Evolutionary conservation across 2,888 invertebrate genomes (phyloP).

Genomic region (Plagodis dolabraria): DNA sequence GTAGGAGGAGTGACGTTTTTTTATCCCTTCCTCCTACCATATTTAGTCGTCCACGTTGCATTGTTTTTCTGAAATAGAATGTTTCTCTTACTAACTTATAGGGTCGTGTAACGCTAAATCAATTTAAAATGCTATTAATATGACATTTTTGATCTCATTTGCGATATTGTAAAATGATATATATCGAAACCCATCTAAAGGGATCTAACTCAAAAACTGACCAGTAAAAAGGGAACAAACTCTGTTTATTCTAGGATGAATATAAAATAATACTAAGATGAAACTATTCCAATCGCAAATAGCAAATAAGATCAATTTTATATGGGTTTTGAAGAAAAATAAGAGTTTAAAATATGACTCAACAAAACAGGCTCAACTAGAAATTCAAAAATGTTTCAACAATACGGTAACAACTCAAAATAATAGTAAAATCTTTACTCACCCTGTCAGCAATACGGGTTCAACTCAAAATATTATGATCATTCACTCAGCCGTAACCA

Average conservation of each 20-base stretch:
- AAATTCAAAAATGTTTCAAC: constrained; percentile 1
- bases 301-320: not conserved
- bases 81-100: too few species aligned
- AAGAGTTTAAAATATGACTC: constrained; percentile 1
- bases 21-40: too few species aligned
- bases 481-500: too few species aligned
- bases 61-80: too few species aligned
- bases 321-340: not conserved
- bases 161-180: not conserved
- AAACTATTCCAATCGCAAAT: too few species aligned
- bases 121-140: constrained; percentile 3
- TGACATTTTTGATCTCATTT: constrained; percentile 1
- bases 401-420: too few species aligned
- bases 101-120: not conserved
- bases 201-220: constrained; percentile 2
- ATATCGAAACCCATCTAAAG: not conserved
- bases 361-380: not conserved
- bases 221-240: not conserved
- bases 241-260: not conserved
- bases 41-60: too few species aligned
- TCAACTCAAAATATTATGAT: too few species aligned
- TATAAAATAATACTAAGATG: too few species aligned
- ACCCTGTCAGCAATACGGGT: too few species aligned
- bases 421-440: too few species aligned
- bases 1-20: too few species aligned